Percentiles rank a stretch among this genome's conserved stretches.
phyloP scores from a whole-genome alignment of 2,797 vertebrate genomes.

The Propithecus perrieri region DNA sequence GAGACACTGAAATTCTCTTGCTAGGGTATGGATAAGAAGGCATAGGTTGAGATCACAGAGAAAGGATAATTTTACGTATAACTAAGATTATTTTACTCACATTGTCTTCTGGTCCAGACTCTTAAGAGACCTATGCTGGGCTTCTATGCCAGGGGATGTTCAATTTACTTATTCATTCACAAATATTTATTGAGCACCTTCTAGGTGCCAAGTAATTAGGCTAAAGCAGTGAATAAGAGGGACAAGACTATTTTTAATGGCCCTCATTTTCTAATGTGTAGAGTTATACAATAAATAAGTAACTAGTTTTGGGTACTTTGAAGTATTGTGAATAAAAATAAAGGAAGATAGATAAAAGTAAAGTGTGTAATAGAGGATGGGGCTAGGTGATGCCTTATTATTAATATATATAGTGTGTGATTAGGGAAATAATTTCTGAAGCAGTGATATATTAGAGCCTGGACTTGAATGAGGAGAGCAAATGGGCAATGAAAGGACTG shows the following conservation, averaged over 20 bases:
- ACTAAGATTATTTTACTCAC: background rate
- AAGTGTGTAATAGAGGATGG: background rate
- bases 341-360: background rate
- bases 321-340: background rate
- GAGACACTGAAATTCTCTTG: background rate
- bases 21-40: background rate
- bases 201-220: background rate
- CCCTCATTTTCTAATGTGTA: background rate
- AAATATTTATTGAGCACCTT: background rate
- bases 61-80: background rate
- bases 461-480: background rate
- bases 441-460: background rate
- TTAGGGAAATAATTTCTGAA: background rate
- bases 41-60: background rate
- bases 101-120: background rate
- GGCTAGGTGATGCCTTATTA: background rate
- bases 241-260: background rate
- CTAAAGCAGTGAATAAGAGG: background rate
- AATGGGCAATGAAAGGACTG: background rate
- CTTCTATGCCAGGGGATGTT: background rate
- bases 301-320: background rate
- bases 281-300: background rate
- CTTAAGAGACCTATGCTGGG: background rate
- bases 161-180: background rate
- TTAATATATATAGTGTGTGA: too few species aligned